Percentiles rank a stretch among this genome's conserved stretches.
These are phyloP conservation scores for Hippopotamus amphibius DNA, from an alignment of 2,113 vertebrate species.

Conservation along the genomic window DNA sequence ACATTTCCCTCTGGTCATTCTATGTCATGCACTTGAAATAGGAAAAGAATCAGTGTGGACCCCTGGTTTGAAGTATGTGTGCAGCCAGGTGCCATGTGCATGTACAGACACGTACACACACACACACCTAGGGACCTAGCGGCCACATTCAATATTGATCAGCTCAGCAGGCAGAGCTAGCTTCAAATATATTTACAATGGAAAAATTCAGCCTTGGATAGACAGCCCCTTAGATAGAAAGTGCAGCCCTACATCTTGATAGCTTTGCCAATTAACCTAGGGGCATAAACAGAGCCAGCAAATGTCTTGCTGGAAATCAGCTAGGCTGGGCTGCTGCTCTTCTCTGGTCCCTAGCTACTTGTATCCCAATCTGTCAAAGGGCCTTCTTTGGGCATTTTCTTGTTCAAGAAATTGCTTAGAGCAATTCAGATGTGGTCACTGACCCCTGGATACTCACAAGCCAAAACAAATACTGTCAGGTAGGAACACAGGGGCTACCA, in stretches of 20 bases:
- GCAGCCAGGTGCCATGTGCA: no score
- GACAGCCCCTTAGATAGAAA: background rate
- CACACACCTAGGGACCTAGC: background rate
- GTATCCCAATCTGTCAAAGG: background rate
- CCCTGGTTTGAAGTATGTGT: background rate
- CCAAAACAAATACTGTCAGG: background rate
- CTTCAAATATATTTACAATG: conserved; percentile 32
- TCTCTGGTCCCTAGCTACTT: background rate
- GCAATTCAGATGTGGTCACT: background rate
- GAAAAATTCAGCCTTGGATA: background rate
- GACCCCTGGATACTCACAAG: background rate
- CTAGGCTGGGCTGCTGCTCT: background rate
- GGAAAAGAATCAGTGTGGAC: background rate
- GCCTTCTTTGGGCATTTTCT: background rate
- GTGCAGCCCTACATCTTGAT: conserved; percentile 11
- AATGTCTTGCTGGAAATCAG: background rate
- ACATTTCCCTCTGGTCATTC: background rate
- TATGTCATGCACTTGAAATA: background rate
- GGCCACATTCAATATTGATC: background rate
- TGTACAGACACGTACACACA: background rate
- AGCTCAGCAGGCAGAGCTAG: background rate
- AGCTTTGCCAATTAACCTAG: background rate
- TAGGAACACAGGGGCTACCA: background rate
- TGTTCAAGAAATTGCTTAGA: background rate
- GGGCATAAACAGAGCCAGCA: background rate